Evolutionary conservation across 2,888 invertebrate species (phyloP).

Genomic region (Leistus spinibarbis): DNA sequence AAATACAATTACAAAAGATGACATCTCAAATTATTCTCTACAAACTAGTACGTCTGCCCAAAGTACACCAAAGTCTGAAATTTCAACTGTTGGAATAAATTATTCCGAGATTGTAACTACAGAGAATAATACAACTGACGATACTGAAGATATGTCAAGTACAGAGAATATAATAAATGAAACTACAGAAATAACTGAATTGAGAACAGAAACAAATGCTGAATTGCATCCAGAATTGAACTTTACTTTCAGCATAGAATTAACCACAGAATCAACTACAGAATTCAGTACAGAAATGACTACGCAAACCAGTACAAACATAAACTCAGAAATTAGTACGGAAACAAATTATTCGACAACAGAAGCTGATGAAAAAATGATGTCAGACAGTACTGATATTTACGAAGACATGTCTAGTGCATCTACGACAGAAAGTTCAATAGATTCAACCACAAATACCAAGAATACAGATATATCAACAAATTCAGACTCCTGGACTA

Average conservation of each 20-base stretch:
- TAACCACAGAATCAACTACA: conserved; percentile 49
- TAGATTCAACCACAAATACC: conserved; percentile 5
- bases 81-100: background rate
- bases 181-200: conserved; percentile 45
- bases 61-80: conserved; percentile 28
- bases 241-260: background rate
- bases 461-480: conserved; percentile 2
- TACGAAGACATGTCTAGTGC: background rate
- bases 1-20: conserved; percentile 46
- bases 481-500: conserved; percentile 40
- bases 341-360: conserved; percentile 44
- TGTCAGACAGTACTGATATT: background rate
- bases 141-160: conserved; percentile 48
- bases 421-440: background rate
- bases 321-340: conserved; percentile 19
- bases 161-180: conserved; percentile 47
- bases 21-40: conserved; percentile 52
- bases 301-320: conserved; percentile 50
- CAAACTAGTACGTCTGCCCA: conserved; percentile 49
- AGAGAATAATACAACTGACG: background rate
- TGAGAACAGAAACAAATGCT: conserved; percentile 50
- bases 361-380: conserved; percentile 5
- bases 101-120: background rate
- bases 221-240: background rate
- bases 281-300: conserved; percentile 31